A percentile compares a stretch with the other conserved stretches of the same genome.
Conservation (phyloP, 2,797 vertebrate species). For the Gadopsis marmoratus region DNA sequence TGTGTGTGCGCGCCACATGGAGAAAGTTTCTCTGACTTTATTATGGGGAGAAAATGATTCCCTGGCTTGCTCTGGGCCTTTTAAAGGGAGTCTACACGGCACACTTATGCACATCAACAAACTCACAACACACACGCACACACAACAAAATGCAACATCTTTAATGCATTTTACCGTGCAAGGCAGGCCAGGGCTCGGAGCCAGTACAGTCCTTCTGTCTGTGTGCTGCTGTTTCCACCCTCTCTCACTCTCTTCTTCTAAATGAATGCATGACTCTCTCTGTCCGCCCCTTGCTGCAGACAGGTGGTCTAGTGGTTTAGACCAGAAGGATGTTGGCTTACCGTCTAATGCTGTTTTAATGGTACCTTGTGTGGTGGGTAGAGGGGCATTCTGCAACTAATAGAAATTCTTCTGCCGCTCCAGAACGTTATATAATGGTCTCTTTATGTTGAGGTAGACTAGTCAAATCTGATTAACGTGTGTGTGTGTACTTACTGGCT, state of each 20-base stretch:
- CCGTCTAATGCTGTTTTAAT: conserved; percentile 77
- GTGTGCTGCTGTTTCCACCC: conserved; percentile 46
- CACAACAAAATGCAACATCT: conserved; percentile 51
- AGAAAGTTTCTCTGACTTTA: conserved; percentile 46
- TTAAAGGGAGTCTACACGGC: conserved; percentile 34
- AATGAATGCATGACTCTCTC: conserved; percentile 48
- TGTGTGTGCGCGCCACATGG: conserved; percentile 8
- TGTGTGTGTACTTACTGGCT: conserved; percentile 10
- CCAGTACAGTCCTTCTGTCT: conserved; percentile 43
- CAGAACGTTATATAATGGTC: conserved; percentile 65
- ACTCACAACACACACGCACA: conserved; percentile 12
- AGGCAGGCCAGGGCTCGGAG: conserved; percentile 36
- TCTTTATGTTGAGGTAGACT: conserved; percentile 56
- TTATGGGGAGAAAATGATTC: conserved; percentile 55
- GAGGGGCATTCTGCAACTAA: conserved; percentile 54
- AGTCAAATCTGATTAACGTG: conserved; percentile 62
- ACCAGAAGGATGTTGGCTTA: conserved; percentile 73
- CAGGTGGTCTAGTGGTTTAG: conserved; percentile 73
- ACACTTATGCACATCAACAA: conserved; percentile 39
- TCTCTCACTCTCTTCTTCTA: conserved; percentile 25
- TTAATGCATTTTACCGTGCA: conserved; percentile 56
- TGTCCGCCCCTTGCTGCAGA: conserved; percentile 66
- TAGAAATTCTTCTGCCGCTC: conserved; percentile 62
- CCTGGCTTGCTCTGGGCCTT: conserved; percentile 36
- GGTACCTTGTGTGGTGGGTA: conserved; percentile 61